phyloP scores from a whole-genome alignment of 2,888 invertebrate species.

The Electrophaes corylata region DNA sequence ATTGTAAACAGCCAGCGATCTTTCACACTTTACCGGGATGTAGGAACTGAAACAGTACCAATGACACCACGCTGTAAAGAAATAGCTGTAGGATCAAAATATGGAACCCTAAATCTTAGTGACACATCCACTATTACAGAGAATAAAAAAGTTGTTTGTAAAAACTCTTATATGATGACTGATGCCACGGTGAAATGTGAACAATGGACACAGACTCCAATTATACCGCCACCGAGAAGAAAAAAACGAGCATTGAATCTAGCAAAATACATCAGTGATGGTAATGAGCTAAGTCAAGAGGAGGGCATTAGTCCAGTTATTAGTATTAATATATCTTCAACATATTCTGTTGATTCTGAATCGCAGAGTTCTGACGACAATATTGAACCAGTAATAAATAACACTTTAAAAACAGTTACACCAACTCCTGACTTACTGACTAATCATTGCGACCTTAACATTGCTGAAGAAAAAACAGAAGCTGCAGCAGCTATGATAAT shows the following conservation, averaged over 20 bases:
- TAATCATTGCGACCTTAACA: constrained; percentile 66
- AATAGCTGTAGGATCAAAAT: constrained; percentile 67
- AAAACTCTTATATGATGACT: constrained; percentile 74
- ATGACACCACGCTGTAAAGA: constrained; percentile 79
- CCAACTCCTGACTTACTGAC: constrained; percentile 84
- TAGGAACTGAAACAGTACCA: constrained; percentile 70
- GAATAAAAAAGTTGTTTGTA: constrained; percentile 51
- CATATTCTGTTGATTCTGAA: constrained; percentile 73
- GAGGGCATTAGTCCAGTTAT: constrained; percentile 76
- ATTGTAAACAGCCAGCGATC: constrained; percentile 54
- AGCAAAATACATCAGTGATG: constrained; percentile 43
- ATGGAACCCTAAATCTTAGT: constrained; percentile 57
- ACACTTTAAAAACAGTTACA: constrained; percentile 42
- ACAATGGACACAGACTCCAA: constrained; percentile 65
- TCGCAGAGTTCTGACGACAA: constrained; percentile 80
- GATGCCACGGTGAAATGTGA: constrained; percentile 56
- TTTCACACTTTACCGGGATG: constrained; percentile 61
- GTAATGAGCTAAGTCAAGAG: constrained; percentile 38
- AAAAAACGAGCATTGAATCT: constrained; percentile 50
- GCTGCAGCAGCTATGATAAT: constrained; percentile 11
- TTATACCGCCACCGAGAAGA: constrained; percentile 64
- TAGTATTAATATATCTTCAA: constrained; percentile 85
- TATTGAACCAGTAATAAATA: constrained; percentile 49
- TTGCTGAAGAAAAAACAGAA: constrained; percentile 35
- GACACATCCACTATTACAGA: constrained; percentile 69